Conservation (phyloP, 2,797 vertebrate species). For the Melanogrammus aeglefinus region DNA sequence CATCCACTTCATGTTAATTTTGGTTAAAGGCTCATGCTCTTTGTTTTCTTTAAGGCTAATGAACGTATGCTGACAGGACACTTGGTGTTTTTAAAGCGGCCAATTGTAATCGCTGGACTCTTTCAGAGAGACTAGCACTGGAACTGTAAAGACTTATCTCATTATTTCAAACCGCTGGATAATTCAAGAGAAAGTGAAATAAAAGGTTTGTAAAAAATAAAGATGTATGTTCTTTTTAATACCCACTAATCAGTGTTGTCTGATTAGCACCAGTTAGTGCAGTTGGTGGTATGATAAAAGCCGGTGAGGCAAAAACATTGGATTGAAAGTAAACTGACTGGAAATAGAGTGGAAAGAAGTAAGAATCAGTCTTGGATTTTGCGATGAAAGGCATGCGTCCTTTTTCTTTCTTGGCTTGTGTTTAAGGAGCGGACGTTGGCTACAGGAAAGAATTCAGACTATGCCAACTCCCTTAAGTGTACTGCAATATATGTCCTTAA, state of each 20-base stretch:
- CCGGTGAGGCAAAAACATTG: not conserved
- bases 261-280: not conserved
- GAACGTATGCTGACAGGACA: not conserved
- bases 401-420: not conserved
- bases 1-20: not conserved
- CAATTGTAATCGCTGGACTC: not conserved
- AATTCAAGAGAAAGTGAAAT: not conserved
- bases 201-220: not conserved
- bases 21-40: not conserved
- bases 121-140: not conserved
- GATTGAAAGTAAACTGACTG: not conserved
- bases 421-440: not conserved
- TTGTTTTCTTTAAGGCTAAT: not conserved
- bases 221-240: not conserved
- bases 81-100: not conserved
- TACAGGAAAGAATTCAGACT: not conserved
- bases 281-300: not conserved
- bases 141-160: not conserved
- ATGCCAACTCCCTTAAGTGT: not conserved
- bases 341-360: not conserved
- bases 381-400: not conserved
- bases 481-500: not conserved
- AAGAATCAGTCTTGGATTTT: not conserved
- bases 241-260: not conserved
- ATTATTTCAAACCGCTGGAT: constrained; percentile 1